Evolutionary conservation across 2,888 invertebrate genomes (phyloP).

Genomic region (Seira sanloemensis): DNA sequence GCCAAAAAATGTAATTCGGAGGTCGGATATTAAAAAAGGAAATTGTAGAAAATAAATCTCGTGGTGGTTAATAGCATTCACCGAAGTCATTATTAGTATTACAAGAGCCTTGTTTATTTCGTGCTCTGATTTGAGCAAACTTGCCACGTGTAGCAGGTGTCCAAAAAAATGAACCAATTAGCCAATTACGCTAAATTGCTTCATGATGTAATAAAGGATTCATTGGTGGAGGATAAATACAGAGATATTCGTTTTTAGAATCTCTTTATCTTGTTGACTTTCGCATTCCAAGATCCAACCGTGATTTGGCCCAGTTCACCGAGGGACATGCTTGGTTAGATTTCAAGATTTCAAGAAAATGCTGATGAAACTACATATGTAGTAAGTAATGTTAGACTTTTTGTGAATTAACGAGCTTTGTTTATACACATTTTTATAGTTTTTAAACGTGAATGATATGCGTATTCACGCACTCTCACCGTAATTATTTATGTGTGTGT

Average conservation of each 20-base stretch:
- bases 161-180: slow-evolving; percentile 25
- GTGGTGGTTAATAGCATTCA: background rate
- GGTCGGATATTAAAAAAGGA: background rate
- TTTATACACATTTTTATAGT: too few relatives aligned
- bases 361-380: background rate
- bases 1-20: background rate
- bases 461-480: background rate
- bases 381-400: background rate
- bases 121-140: background rate
- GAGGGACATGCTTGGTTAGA: background rate
- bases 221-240: too few relatives aligned
- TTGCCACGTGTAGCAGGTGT: background rate
- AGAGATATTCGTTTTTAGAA: background rate
- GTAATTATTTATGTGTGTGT: background rate
- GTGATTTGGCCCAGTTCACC: slow-evolving; percentile 40
- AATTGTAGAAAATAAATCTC: background rate
- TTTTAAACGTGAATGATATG: slow-evolving; percentile 15
- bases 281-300: slow-evolving; percentile 34
- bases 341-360: background rate
- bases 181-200: slow-evolving; percentile 31
- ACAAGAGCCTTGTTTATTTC: background rate
- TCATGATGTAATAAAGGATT: slow-evolving; percentile 14
- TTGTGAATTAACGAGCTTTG: too few relatives aligned
- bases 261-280: slow-evolving; percentile 23
- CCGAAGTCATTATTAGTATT: background rate